phyloP scores from a whole-genome alignment of 1,140 invertebrate species.

The Bombus fervidus region DNA sequence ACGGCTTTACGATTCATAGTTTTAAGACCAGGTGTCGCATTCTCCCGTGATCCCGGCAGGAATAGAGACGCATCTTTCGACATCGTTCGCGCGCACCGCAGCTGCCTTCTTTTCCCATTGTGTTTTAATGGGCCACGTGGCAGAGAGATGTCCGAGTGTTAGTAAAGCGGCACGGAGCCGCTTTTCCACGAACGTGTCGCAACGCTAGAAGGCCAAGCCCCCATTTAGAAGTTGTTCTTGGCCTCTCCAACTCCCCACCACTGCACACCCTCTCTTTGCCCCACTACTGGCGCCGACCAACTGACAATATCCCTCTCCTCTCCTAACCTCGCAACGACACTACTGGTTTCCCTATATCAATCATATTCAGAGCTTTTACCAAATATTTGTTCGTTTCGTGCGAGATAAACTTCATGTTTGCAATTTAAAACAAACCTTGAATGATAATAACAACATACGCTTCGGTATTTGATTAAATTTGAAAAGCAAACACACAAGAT shows the following conservation, averaged over 20 bases:
- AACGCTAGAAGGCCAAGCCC: constrained; percentile 76
- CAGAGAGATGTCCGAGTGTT: constrained; percentile 75
- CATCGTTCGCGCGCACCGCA: constrained; percentile 57
- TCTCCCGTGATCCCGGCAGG: constrained; percentile 48
- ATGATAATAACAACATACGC: background rate
- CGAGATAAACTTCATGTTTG: background rate
- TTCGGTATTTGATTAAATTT: background rate
- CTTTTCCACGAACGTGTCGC: constrained; percentile 79
- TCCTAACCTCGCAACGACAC: background rate
- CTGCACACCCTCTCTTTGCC: background rate
- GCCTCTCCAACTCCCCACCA: constrained; percentile 39
- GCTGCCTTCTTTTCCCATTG: constrained; percentile 66
- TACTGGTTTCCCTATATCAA: constrained; percentile 26
- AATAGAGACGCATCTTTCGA: constrained; percentile 53
- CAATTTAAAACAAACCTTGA: background rate
- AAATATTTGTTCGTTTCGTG: constrained; percentile 29
- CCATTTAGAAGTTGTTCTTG: constrained; percentile 70
- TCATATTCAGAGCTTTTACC: constrained; percentile 12
- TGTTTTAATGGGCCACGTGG: constrained; percentile 61
- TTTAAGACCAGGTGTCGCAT: constrained; percentile 49
- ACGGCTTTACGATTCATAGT: constrained; percentile 44
- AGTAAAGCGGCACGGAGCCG: constrained; percentile 76
- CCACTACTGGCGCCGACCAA: constrained; percentile 3
- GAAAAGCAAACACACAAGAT: background rate
- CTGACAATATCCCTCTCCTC: background rate